Percentiles rank a stretch among this genome's conserved stretches.
Conservation (phyloP, 2,888 invertebrate species). For the Stenichneumon culpator region DNA sequence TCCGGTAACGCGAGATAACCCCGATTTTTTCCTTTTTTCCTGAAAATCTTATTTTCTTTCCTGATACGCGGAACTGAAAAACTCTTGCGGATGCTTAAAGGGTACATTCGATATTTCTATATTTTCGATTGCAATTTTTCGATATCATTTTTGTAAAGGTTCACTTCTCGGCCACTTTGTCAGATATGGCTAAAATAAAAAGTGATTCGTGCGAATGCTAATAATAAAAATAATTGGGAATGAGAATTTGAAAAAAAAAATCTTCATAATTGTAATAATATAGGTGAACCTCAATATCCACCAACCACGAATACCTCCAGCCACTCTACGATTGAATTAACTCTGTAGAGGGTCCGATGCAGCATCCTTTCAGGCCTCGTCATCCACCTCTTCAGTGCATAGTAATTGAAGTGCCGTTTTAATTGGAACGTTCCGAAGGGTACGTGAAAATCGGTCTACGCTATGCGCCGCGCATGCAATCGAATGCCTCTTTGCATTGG, state of each 20-base stretch:
- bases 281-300: background rate
- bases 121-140: too few relatives aligned
- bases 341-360: background rate
- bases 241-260: background rate
- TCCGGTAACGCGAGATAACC: too few relatives aligned
- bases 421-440: constrained; percentile 9
- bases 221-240: background rate
- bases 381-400: background rate
- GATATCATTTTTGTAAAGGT: too few relatives aligned
- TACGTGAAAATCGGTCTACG: background rate
- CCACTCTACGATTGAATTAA: background rate
- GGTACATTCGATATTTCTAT: too few relatives aligned
- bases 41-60: too few relatives aligned
- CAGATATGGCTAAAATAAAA: background rate
- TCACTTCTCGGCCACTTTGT: too few relatives aligned
- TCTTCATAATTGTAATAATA: background rate
- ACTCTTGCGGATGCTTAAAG: too few relatives aligned
- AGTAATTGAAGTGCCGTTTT: constrained; percentile 14
- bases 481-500: constrained; percentile 8
- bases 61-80: too few relatives aligned
- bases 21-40: too few relatives aligned
- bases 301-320: background rate
- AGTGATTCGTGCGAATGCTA: background rate
- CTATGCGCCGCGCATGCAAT: background rate
- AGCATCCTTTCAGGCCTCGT: background rate